Percentiles rank a stretch among this genome's conserved stretches.
phyloP scores from a whole-genome alignment of 2,888 invertebrate species.

The Eupithecia abbreviata region DNA sequence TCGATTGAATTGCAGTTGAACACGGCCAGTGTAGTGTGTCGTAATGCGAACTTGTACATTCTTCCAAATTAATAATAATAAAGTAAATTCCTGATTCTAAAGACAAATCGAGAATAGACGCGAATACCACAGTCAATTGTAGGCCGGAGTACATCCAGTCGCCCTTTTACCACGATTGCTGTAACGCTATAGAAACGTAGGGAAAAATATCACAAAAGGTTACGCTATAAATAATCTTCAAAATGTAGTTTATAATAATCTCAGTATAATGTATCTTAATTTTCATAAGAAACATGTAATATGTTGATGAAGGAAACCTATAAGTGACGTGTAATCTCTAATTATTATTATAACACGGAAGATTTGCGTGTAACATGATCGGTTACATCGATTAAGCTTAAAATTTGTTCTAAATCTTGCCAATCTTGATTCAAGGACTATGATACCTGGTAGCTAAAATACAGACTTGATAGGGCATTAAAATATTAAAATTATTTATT shows the following conservation, averaged over 20 bases:
- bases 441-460: background rate
- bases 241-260: background rate
- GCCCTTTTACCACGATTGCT: too few species aligned
- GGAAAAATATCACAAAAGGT: too few species aligned
- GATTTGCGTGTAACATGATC: constrained; percentile 1
- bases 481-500: background rate
- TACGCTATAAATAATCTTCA: too few species aligned
- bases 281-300: background rate
- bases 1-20: too few species aligned
- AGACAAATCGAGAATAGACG: too few species aligned
- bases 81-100: too few species aligned
- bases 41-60: too few species aligned
- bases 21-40: too few species aligned
- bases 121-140: too few species aligned
- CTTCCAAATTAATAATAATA: too few species aligned
- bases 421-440: background rate
- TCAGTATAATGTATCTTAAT: background rate
- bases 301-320: background rate
- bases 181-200: too few species aligned
- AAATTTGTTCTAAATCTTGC: background rate
- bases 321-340: constrained; percentile 2
- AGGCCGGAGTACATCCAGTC: too few species aligned
- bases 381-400: background rate
- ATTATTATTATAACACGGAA: background rate
- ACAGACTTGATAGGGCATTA: background rate